Evolutionary conservation across 2,113 vertebrate genomes (phyloP), one percentile per base, ranked within the genome.

Genomic region (Proteles cristata): DNA sequence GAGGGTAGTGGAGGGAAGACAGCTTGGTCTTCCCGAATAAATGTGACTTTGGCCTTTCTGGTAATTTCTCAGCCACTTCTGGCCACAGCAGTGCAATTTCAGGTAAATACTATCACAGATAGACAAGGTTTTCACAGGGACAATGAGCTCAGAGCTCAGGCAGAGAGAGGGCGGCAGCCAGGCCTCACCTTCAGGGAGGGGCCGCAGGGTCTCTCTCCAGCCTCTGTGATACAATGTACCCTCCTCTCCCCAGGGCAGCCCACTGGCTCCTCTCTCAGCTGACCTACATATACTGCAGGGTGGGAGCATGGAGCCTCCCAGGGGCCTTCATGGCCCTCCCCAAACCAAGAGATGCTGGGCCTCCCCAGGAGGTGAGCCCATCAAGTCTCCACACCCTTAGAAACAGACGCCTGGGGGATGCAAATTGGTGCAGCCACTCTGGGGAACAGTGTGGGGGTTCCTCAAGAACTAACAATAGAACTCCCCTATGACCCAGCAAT

Each of bases 141-240:
- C 69, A 9, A 58, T 11, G 19, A 33, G 26, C 7, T 23, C n/a
- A 63, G 87, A 85, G 35, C 50, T 25, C 4, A 3, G 14, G 35
- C 28, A 58, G n/a, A 28, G 14, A 55, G 33, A 28, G 17, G 25
- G 45, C 61, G 63, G 14, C 35, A 21, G 39, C 61, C 61, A 28
- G 35, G 71, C 71, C 39, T 26, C 71, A 74, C 71, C 39, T 39
- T 26, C 9, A 14, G 45, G 61, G 31, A 61, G 21, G 66, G 14
- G 15, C 23, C 48, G 39, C 6, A 1, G 0, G 2, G 7, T 7
- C 17, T 25, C 45, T 11, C 33, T 45, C 16, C 11, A 1, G 21
- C 9, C 45, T 50, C 45, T 69, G n/a, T 11, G 7, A 58, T 39
- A 39, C n/a, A 55, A 55, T 5, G 19, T 25, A 6, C 19, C 0